Evolutionary conservation across 2,797 vertebrate species (phyloP).

Genomic region (Menidia menidia): DNA sequence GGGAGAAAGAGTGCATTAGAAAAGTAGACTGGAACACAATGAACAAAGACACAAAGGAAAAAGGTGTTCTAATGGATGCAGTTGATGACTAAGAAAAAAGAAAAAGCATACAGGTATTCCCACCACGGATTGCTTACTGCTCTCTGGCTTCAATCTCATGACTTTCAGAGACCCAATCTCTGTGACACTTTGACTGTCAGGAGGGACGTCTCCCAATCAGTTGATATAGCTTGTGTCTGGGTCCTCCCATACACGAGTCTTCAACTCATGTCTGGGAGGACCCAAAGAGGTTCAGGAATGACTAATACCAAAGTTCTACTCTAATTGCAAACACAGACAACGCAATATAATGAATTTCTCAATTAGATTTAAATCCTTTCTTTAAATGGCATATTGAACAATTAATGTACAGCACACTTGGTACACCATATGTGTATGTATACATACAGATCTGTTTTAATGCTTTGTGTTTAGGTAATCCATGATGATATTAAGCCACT

Average conservation of each 20-base stretch:
- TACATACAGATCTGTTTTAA: neutral
- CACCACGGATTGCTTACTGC: conserved; percentile 3
- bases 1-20: conserved; percentile 5
- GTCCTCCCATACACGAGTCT: neutral
- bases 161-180: conserved; percentile 61
- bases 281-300: too few relatives aligned
- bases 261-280: conserved; percentile 17
- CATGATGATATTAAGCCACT: too few relatives aligned
- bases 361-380: too few relatives aligned
- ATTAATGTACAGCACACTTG: conserved; percentile 1
- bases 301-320: too few relatives aligned
- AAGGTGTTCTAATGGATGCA: neutral
- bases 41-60: neutral
- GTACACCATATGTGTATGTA: neutral
- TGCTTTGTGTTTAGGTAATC: too few relatives aligned
- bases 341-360: too few relatives aligned
- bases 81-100: neutral
- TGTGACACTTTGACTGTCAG: conserved; percentile 59
- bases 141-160: conserved; percentile 54
- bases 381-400: conserved; percentile 2
- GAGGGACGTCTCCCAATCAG: conserved; percentile 67
- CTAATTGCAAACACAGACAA: too few relatives aligned
- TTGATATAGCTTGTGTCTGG: conserved; percentile 35
- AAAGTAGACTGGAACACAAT: neutral
- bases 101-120: conserved; percentile 19